A percentile compares a stretch with the other conserved stretches of the same genome.
phyloP scores from a whole-genome alignment of 1,140 invertebrate species.

The Mya arenaria region DNA sequence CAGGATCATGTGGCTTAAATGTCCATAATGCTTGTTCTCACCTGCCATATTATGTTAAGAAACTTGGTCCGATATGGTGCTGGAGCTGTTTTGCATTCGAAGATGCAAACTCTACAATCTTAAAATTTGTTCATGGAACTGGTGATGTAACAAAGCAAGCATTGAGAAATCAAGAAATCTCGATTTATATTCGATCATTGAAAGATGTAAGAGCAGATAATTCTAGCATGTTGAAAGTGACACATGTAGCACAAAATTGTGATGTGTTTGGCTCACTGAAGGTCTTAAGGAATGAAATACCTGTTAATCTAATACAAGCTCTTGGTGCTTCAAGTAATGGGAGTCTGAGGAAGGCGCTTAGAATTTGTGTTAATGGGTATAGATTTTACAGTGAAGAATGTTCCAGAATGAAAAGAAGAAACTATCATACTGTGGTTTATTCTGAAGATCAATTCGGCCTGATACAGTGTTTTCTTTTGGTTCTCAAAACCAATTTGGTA shows the following conservation, averaged over 20 bases:
- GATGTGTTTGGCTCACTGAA: not conserved
- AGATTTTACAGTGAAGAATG: slow-evolving; percentile 14
- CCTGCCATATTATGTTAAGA: not conserved
- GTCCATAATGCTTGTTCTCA: not conserved
- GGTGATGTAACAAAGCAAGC: not conserved
- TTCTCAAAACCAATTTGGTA: not conserved
- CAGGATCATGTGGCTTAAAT: not conserved
- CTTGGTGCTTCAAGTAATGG: not conserved
- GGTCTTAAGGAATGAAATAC: not conserved
- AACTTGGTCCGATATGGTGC: not conserved
- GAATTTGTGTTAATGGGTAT: slow-evolving; percentile 26
- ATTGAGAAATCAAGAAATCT: not conserved
- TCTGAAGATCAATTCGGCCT: not conserved
- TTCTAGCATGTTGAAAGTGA: not conserved
- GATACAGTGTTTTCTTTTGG: slow-evolving; percentile 33
- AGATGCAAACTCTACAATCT: slow-evolving; percentile 26
- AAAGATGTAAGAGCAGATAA: not conserved
- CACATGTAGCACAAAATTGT: slow-evolving; percentile 20
- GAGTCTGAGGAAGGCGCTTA: slow-evolving; percentile 11
- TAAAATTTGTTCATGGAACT: slow-evolving; percentile 28
- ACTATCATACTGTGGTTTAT: slow-evolving; percentile 28
- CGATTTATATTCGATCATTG: slow-evolving; percentile 15
- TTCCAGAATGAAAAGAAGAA: slow-evolving; percentile 50
- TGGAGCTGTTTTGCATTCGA: slow-evolving; percentile 46
- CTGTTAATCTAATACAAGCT: not conserved